Conservation (phyloP, 2,888 invertebrate species). For the Lasiommata megera region DNA sequence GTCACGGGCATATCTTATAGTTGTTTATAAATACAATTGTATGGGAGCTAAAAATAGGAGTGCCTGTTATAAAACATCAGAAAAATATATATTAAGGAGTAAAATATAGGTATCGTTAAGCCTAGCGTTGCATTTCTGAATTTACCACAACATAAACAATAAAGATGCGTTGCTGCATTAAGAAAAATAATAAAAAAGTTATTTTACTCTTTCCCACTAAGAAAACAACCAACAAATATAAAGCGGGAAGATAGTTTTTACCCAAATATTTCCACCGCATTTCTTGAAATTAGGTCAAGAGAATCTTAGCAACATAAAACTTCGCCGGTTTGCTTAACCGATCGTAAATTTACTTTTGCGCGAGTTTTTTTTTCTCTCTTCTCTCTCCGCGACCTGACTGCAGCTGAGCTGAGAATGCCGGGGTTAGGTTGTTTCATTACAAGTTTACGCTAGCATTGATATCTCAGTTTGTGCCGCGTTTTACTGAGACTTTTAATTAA, state of each 20-base stretch:
- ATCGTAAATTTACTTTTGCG: constrained; percentile 20
- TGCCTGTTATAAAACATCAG: not conserved
- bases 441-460: constrained; percentile 16
- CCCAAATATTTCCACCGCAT: constrained; percentile 14
- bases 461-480: not conserved
- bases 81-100: not conserved
- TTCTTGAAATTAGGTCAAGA: constrained; percentile 23
- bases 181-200: constrained; percentile 9
- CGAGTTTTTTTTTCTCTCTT: constrained; percentile 17
- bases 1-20: too few relatives aligned
- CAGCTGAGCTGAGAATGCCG: constrained; percentile 20
- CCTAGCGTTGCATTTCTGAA: constrained; percentile 3
- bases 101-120: constrained; percentile 1
- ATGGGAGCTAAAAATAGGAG: not conserved
- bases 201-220: constrained; percentile 7
- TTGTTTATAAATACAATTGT: too few relatives aligned
- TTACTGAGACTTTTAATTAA: constrained; percentile 1
- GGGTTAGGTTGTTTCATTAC: constrained; percentile 17
- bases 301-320: constrained; percentile 20
- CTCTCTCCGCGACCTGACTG: constrained; percentile 14
- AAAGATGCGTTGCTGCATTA: constrained; percentile 5
- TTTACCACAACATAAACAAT: not conserved
- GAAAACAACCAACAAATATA: constrained; percentile 13
- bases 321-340: constrained; percentile 20
- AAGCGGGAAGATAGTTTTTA: constrained; percentile 15